phyloP scores from a whole-genome alignment of 2,797 vertebrate species.

The Phataginus tetradactyla region DNA sequence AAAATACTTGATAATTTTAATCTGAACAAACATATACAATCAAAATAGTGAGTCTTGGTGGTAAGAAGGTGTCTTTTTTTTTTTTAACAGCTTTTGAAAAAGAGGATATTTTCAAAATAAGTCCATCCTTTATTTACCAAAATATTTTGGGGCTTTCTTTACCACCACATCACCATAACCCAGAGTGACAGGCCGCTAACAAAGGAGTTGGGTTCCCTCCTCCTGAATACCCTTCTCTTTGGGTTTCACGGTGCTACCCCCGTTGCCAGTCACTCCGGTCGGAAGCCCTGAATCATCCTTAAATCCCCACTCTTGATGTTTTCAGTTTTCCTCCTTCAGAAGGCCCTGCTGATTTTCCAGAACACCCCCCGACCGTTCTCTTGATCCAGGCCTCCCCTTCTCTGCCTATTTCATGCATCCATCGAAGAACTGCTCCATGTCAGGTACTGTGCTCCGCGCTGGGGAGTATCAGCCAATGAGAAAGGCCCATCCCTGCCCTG shows the following conservation, averaged over 20 bases:
- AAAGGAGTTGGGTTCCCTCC: not conserved
- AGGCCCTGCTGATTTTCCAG: not conserved
- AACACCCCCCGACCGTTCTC: too few relatives aligned
- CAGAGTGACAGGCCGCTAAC: not conserved
- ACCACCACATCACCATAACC: not conserved
- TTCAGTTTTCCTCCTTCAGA: not conserved
- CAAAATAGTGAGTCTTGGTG: not conserved
- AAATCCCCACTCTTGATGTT: too few relatives aligned
- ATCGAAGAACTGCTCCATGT: not conserved
- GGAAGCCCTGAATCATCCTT: not conserved
- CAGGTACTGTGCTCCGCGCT: not conserved
- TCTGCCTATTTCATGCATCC: not conserved
- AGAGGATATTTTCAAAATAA: not conserved
- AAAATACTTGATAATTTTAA: conserved; percentile 52
- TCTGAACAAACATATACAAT: conserved; percentile 1
- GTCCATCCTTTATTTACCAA: not conserved
- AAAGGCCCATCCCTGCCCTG: not conserved
- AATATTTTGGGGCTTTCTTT: not conserved
- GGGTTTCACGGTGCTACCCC: fast-evolving
- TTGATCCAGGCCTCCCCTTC: not conserved
- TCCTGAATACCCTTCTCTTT: not conserved
- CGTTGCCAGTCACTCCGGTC: not conserved
- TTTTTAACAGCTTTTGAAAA: not conserved
- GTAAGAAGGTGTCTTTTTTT: not conserved
- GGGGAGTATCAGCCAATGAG: not conserved